Evolutionary conservation across 2,113 vertebrate species (phyloP).

Genomic region (Mellivora capensis): DNA sequence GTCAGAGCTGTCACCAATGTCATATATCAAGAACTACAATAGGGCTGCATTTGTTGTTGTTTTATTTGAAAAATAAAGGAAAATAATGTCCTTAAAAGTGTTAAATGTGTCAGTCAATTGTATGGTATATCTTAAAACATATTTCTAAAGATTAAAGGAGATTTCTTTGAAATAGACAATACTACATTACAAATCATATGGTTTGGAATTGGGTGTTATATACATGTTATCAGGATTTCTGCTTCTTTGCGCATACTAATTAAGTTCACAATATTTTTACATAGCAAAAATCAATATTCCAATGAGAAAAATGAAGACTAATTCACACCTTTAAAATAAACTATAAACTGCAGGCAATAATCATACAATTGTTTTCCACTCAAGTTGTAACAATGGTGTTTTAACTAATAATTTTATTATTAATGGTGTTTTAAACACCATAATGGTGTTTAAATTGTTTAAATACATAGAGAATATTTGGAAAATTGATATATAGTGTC

Average conservation of each 20-base stretch:
- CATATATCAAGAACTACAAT: background rate
- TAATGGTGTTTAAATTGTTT: no score
- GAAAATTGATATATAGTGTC: no score
- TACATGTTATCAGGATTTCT: background rate
- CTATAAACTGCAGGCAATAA: background rate
- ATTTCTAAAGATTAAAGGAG: background rate
- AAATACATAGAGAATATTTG: no score
- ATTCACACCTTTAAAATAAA: constrained; percentile 37
- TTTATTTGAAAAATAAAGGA: background rate
- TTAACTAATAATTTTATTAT: no score
- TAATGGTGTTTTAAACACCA: no score
- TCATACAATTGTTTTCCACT: background rate
- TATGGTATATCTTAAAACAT: background rate
- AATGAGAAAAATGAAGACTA: constrained; percentile 34
- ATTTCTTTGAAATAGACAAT: background rate
- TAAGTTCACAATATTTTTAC: constrained; percentile 18
- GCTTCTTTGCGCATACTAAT: background rate
- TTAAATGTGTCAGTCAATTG: background rate
- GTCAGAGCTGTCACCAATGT: background rate
- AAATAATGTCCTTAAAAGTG: background rate
- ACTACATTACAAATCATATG: background rate
- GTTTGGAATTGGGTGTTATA: background rate
- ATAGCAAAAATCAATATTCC: background rate
- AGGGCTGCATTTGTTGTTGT: background rate
- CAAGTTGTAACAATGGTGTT: background rate